Conservation (phyloP, 2,797 vertebrate species). For the Myotis myotis region DNA sequence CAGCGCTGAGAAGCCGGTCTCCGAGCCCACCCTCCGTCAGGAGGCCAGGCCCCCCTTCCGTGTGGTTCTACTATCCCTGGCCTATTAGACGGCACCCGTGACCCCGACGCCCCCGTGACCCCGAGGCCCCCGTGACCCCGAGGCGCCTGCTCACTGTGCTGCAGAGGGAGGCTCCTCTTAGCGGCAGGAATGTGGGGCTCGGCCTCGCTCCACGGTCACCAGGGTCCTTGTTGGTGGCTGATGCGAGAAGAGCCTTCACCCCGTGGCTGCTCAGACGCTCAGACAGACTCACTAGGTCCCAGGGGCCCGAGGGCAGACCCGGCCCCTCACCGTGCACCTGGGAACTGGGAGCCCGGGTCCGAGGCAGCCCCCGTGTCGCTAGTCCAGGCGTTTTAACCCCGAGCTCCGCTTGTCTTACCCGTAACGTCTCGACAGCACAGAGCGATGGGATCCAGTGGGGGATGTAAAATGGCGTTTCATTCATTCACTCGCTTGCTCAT, state of each 20-base stretch:
- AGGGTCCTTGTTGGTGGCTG: not conserved
- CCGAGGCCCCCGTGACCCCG: not conserved
- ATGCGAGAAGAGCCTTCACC: not conserved
- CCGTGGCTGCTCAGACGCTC: not conserved
- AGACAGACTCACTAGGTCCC: not conserved
- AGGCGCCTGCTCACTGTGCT: not conserved
- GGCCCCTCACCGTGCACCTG: not conserved
- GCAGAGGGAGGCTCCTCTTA: not conserved
- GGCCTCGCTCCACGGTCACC: not conserved
- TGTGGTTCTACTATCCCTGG: constrained; percentile 7
- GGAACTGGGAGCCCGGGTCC: no score
- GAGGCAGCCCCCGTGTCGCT: not conserved
- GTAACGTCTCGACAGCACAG: not conserved
- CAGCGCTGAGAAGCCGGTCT: not conserved
- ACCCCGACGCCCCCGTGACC: no score
- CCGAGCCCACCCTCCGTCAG: not conserved
- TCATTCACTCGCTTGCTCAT: not conserved
- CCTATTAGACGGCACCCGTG: not conserved
- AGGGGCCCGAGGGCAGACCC: not conserved
- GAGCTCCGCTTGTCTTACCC: not conserved
- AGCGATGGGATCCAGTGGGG: not conserved
- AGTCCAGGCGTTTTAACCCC: not conserved
- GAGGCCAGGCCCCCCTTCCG: not conserved
- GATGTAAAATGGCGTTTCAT: not conserved
- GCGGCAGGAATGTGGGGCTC: not conserved